Evolutionary conservation across 1,140 invertebrate genomes (phyloP).

Genomic region (Araneus ventricosus): DNA sequence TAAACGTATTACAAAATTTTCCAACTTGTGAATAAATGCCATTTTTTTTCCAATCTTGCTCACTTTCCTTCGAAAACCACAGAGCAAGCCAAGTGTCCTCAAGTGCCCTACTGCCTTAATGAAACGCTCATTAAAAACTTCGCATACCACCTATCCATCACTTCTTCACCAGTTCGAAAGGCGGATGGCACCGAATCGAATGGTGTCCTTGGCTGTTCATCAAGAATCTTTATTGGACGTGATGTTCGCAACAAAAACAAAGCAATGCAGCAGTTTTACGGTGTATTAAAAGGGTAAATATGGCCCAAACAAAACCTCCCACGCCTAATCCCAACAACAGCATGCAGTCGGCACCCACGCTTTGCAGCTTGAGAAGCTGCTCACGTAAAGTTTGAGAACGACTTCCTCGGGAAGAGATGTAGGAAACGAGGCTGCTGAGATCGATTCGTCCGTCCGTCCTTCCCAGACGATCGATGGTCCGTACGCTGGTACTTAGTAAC

Average conservation of each 20-base stretch:
- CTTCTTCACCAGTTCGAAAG: not conserved
- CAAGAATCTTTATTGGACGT: constrained; percentile 6
- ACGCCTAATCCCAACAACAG: constrained; percentile 2
- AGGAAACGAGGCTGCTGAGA: not conserved
- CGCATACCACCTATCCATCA: no score
- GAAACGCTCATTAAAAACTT: no score
- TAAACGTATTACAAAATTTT: no score
- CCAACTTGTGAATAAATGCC: no score
- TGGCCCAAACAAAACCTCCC: not conserved
- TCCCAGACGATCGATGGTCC: constrained; percentile 33
- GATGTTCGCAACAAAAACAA: not conserved
- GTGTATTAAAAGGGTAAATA: not conserved
- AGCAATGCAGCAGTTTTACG: not conserved
- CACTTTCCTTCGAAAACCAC: no score
- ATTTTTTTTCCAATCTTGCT: no score
- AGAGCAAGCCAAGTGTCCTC: no score
- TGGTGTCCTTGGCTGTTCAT: constrained; percentile 5
- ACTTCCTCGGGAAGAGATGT: not conserved
- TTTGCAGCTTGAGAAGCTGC: not conserved
- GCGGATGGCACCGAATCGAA: not conserved
- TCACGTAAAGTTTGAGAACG: constrained; percentile 20
- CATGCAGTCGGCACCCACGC: not conserved
- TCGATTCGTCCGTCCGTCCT: constrained; percentile 28
- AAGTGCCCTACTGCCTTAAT: no score
- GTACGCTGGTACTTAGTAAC: constrained; percentile 17